phyloP scores from a whole-genome alignment of 2,797 vertebrate genomes.

The Gephyroberyx darwinii region DNA sequence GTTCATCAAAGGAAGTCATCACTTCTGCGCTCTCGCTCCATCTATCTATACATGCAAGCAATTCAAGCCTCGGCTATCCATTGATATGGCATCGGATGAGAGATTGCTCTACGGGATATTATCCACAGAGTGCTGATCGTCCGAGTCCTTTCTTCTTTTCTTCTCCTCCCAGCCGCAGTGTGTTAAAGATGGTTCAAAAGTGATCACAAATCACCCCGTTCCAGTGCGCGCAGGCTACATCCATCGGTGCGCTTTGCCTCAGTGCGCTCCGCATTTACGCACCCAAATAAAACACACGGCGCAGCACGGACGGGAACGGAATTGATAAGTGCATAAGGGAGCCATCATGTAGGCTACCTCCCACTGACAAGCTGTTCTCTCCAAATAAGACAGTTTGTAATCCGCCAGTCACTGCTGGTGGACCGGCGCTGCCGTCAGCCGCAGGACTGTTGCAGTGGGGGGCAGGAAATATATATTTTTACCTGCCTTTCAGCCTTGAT shows the following conservation, averaged over 20 bases:
- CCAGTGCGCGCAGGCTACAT: constrained; percentile 47
- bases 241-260: constrained; percentile 52
- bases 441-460: constrained; percentile 56
- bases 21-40: constrained; percentile 64
- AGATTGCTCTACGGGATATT: constrained; percentile 42
- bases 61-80: constrained; percentile 61
- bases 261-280: constrained; percentile 42
- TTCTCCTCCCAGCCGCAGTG: constrained; percentile 44
- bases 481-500: constrained; percentile 43
- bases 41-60: constrained; percentile 39
- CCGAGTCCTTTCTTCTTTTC: constrained; percentile 33
- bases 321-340: constrained; percentile 54
- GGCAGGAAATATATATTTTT: constrained; percentile 29
- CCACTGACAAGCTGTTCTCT: constrained; percentile 66
- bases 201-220: constrained; percentile 41
- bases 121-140: constrained; percentile 59
- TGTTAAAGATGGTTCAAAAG: constrained; percentile 42
- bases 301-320: constrained; percentile 50
- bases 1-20: constrained; percentile 66
- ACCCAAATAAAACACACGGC: constrained; percentile 39
- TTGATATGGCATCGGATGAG: constrained; percentile 51
- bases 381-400: constrained; percentile 52
- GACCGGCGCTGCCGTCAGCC: constrained; percentile 54
- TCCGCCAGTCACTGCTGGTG: constrained; percentile 63
- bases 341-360: constrained; percentile 68